phyloP scores from a whole-genome alignment of 2,888 invertebrate species.

The Tenthredo mesomela region DNA sequence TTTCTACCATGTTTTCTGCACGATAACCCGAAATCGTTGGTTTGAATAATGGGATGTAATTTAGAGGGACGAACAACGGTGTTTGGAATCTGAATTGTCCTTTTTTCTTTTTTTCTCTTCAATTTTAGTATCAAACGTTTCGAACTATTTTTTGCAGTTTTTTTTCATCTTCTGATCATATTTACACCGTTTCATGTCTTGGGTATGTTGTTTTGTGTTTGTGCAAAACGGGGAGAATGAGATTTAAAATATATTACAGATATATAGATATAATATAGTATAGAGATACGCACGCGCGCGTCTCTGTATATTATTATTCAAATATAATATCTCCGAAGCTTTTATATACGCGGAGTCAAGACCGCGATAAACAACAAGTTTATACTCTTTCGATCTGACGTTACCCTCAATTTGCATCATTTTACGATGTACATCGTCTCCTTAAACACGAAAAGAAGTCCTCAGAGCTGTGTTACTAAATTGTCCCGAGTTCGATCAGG shows the following conservation, averaged over 20 bases:
- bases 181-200: neutral
- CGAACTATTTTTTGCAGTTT: neutral
- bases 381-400: neutral
- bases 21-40: neutral
- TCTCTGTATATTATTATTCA: neutral
- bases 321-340: neutral
- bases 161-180: neutral
- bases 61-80: neutral
- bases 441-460: slow-evolving; percentile 6
- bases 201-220: neutral
- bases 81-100: neutral
- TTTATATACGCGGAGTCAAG: neutral
- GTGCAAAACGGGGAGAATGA: neutral
- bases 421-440: neutral
- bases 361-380: neutral
- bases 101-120: neutral
- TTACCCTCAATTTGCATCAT: neutral
- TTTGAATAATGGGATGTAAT: neutral
- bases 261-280: neutral
- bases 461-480: neutral
- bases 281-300: neutral
- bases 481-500: slow-evolving; percentile 19
- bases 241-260: neutral
- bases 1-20: neutral
- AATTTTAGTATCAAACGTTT: neutral